These are phyloP conservation scores for Megaceryle maxima DNA, from an alignment of 2,113 vertebrate genomes.

Conservation along the genomic window DNA sequence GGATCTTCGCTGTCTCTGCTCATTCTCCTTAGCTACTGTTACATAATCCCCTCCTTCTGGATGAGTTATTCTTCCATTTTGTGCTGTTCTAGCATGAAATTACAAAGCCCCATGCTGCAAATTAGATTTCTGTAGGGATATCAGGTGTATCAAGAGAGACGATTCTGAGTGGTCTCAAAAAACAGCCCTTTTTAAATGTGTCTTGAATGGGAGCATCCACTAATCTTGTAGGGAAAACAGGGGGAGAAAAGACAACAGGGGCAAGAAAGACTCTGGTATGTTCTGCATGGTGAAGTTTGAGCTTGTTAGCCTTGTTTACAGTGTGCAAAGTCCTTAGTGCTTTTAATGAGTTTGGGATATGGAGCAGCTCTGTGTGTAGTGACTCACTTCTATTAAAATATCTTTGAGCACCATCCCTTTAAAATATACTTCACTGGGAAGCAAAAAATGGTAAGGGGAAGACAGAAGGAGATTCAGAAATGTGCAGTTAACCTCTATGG, in stretches of 20 bases:
- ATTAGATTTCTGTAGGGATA: constrained; percentile 58
- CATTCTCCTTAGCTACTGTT: constrained; percentile 33
- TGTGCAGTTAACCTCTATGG: neutral
- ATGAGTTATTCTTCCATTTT: constrained; percentile 68
- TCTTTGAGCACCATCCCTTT: neutral
- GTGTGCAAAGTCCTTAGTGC: neutral
- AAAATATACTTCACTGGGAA: neutral
- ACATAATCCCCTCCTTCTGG: constrained; percentile 48
- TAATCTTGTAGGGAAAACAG: neutral
- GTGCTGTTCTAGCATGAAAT: constrained; percentile 74
- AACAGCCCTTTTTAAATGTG: neutral
- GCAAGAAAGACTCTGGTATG: neutral
- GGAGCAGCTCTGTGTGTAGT: neutral
- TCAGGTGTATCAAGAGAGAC: constrained; percentile 42
- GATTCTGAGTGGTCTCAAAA: constrained; percentile 36
- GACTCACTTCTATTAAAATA: neutral
- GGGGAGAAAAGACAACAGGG: neutral
- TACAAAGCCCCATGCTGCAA: constrained; percentile 57
- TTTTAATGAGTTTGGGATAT: neutral
- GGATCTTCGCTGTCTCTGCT: constrained; percentile 26
- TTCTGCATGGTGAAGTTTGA: neutral
- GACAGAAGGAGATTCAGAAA: neutral
- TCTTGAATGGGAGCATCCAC: neutral
- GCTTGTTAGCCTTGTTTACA: neutral
- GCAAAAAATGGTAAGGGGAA: neutral